Conservation (phyloP, 1,140 invertebrate species). For the Euwallacea similis region DNA sequence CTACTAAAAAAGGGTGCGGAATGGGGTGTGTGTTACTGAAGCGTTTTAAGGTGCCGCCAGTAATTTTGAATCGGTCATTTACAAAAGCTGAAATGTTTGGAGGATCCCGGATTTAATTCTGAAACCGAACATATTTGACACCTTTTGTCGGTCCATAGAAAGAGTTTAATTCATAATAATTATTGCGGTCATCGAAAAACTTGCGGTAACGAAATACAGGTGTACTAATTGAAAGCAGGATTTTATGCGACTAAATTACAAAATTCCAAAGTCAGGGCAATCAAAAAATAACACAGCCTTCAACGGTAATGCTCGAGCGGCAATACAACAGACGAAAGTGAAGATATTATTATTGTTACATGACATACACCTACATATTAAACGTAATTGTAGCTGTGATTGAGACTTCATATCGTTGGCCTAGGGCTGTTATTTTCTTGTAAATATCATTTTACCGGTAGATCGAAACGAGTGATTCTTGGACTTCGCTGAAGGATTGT, state of each 20-base stretch:
- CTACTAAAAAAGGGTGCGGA: no score
- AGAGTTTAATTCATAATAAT: not conserved
- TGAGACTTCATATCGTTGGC: constrained; percentile 31
- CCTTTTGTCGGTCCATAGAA: not conserved
- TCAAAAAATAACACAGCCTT: constrained; percentile 30
- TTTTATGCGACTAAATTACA: constrained; percentile 32
- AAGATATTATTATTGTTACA: constrained; percentile 38
- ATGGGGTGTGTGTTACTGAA: no score
- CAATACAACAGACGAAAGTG: constrained; percentile 33
- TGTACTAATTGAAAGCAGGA: constrained; percentile 30
- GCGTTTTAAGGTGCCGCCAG: no score
- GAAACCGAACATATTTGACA: not conserved
- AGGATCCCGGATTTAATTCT: no score
- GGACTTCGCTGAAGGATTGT: not conserved
- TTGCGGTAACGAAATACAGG: constrained; percentile 18
- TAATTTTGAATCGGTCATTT: no score
- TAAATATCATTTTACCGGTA: constrained; percentile 31
- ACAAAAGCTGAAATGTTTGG: no score
- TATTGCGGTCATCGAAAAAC: constrained; percentile 11
- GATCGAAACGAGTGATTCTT: constrained; percentile 20
- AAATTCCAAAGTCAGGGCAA: constrained; percentile 19
- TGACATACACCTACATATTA: constrained; percentile 37
- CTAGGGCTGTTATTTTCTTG: constrained; percentile 24
- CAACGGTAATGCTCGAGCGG: constrained; percentile 32
- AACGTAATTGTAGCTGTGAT: constrained; percentile 36